A percentile compares a stretch with the other conserved stretches of the same genome.
Evolutionary conservation across 2,888 invertebrate species (phyloP).

Genomic region (Argyresthia goedartella): DNA sequence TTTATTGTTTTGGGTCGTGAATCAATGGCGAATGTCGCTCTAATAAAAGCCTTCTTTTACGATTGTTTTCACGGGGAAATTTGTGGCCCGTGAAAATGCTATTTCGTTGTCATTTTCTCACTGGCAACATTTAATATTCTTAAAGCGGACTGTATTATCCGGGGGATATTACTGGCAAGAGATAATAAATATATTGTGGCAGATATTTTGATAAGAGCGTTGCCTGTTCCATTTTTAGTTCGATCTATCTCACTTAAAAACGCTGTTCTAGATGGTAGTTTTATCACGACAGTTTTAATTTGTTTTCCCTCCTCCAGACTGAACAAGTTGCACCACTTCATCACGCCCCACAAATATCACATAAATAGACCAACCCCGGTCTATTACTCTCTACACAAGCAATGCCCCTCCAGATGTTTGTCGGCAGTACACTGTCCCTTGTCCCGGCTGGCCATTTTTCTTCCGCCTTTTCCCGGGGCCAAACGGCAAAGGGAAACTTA

Average conservation of each 20-base stretch:
- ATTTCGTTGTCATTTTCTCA: slow-evolving; percentile 35
- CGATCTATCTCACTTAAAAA: too few relatives aligned
- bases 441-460: slow-evolving; percentile 61
- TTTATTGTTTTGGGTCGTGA: slow-evolving; percentile 66
- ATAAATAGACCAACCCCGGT: too few relatives aligned
- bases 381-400: too few relatives aligned
- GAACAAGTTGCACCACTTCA: too few relatives aligned
- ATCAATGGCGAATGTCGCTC: slow-evolving; percentile 68
- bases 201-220: too few relatives aligned
- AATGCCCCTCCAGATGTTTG: slow-evolving; percentile 11
- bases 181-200: too few relatives aligned
- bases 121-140: slow-evolving; percentile 17
- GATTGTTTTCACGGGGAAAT: slow-evolving; percentile 66
- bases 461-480: slow-evolving; percentile 45
- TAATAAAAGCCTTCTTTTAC: slow-evolving; percentile 61
- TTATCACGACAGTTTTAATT: too few relatives aligned
- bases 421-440: slow-evolving; percentile 40
- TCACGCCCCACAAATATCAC: too few relatives aligned
- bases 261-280: too few relatives aligned
- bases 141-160: background rate
- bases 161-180: too few relatives aligned
- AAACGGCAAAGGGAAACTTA: slow-evolving; percentile 69
- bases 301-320: too few relatives aligned
- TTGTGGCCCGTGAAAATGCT: slow-evolving; percentile 64
- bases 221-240: too few relatives aligned